Percentiles rank a stretch among this genome's conserved stretches.
These are phyloP conservation scores for Dysmachus trigonus DNA, from an alignment of 2,888 invertebrate species.

Conservation along the genomic window DNA sequence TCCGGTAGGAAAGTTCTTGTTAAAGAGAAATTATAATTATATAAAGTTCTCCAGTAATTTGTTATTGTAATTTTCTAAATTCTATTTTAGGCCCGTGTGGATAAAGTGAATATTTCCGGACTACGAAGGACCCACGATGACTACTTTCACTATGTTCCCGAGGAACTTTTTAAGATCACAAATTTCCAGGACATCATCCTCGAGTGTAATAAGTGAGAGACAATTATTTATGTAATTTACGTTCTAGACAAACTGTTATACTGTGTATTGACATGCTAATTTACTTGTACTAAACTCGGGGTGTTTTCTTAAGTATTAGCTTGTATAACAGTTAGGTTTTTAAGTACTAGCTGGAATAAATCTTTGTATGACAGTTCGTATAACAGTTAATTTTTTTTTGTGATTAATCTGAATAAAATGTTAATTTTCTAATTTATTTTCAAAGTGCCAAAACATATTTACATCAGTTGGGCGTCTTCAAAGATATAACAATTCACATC, in stretches of 20 bases:
- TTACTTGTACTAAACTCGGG: no score
- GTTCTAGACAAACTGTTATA: not conserved
- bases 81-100: constrained; percentile 74
- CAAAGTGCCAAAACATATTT: constrained; percentile 77
- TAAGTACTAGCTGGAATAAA: no score
- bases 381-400: not conserved
- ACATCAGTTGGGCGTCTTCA: constrained; percentile 88
- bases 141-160: constrained; percentile 79
- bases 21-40: not conserved
- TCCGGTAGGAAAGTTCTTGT: not conserved
- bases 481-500: constrained; percentile 83
- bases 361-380: constrained; percentile 37
- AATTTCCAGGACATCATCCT: constrained; percentile 87
- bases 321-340: not conserved
- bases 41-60: not conserved
- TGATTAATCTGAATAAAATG: no score
- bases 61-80: not conserved
- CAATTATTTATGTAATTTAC: not conserved
- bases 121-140: constrained; percentile 88
- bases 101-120: constrained; percentile 86
- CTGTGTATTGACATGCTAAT: no score
- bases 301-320: not conserved
- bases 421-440: no score
- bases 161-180: constrained; percentile 82
- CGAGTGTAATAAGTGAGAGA: constrained; percentile 72